These are phyloP conservation scores for Drepana arcuata DNA, from an alignment of 1,140 invertebrate genomes.

Conservation along the genomic window DNA sequence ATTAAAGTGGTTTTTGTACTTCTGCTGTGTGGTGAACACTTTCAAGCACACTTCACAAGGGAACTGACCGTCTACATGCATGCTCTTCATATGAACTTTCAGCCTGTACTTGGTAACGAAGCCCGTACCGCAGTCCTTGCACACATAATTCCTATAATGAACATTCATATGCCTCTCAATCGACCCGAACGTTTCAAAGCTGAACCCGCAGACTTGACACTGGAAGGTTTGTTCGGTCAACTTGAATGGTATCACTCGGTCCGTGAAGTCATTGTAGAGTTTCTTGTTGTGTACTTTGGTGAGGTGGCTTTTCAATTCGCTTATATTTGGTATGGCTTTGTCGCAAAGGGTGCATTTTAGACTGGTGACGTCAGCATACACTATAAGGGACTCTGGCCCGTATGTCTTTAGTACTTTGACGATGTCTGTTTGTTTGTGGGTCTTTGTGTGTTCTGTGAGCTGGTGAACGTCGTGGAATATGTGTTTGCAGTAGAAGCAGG, in stretches of 20 bases:
- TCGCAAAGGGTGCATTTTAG: slow-evolving; percentile 38
- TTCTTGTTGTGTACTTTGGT: slow-evolving; percentile 41
- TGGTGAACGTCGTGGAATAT: slow-evolving; percentile 35
- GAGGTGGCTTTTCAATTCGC: slow-evolving; percentile 43
- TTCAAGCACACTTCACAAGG: slow-evolving; percentile 50
- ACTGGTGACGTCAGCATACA: slow-evolving; percentile 47
- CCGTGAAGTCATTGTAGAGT: slow-evolving; percentile 30
- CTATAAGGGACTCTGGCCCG: slow-evolving; percentile 40
- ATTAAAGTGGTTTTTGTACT: slow-evolving; percentile 47
- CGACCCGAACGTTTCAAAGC: slow-evolving; percentile 52
- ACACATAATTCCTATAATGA: slow-evolving; percentile 56
- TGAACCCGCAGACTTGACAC: slow-evolving; percentile 48
- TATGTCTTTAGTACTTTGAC: slow-evolving; percentile 28
- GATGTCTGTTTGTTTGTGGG: slow-evolving; percentile 34
- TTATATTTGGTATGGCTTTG: slow-evolving; percentile 25
- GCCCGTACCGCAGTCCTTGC: slow-evolving; percentile 51
- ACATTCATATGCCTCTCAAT: slow-evolving; percentile 61
- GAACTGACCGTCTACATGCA: slow-evolving; percentile 38
- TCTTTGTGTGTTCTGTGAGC: slow-evolving; percentile 25
- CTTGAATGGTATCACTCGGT: slow-evolving; percentile 51
- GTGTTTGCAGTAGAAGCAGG: slow-evolving; percentile 53
- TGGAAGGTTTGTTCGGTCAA: slow-evolving; percentile 26
- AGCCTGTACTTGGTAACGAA: slow-evolving; percentile 53
- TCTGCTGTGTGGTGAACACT: slow-evolving; percentile 39
- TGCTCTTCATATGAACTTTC: slow-evolving; percentile 51